Evolutionary conservation across 2,797 vertebrate genomes (phyloP), one percentile per base, ranked within the genome.

Genomic region (Sphenopsis melanotis): DNA sequence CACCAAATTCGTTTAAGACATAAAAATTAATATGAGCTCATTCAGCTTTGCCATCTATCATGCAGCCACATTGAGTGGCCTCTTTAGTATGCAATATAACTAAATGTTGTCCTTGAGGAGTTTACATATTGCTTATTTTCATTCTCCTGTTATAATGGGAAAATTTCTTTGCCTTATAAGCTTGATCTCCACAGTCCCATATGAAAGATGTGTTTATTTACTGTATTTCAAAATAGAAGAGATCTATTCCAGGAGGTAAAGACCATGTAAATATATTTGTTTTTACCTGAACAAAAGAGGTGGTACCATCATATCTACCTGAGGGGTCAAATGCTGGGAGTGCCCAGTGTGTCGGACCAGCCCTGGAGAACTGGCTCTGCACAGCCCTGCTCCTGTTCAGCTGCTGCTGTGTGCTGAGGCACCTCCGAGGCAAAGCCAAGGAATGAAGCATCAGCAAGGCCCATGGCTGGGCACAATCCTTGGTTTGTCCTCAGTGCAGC

Each of bases 281-380:
- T 60, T 83, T 92, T 65, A 78, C 19, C 20, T 2, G 0, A 70
- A 23, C 9, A 46, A 30, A 79, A 61, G 9, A 52, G 23, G 23
- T 59, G 32, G 8, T 52, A 32, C 37, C 18, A 7, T 29, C 30
- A 20, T 20, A 16, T 0, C 0, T 26, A n/a, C 19, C 32, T 21
- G 19, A 63, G 41, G 10, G 30, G 2, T 39, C 44, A 30, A 65
- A 42, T 5, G 18, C 39, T 49, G 37, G 30, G 10, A 15, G 23
- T 53, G 29, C 37, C 37, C 1, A 1, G 46, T 2, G 6, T 47
- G 32, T 72, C 1, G 0, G 36, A 5, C 1, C 1, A 1, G 8
- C 13, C 8, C 13, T 16, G 17, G n/a, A 18, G 29, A 82, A 2
- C 27, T 23, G 11, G 16, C 21, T 11, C 32, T 24, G 27, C 2